These are phyloP conservation scores for Cheilosia impressa DNA, from an alignment of 2,888 invertebrate species.

Conservation along the genomic window DNA sequence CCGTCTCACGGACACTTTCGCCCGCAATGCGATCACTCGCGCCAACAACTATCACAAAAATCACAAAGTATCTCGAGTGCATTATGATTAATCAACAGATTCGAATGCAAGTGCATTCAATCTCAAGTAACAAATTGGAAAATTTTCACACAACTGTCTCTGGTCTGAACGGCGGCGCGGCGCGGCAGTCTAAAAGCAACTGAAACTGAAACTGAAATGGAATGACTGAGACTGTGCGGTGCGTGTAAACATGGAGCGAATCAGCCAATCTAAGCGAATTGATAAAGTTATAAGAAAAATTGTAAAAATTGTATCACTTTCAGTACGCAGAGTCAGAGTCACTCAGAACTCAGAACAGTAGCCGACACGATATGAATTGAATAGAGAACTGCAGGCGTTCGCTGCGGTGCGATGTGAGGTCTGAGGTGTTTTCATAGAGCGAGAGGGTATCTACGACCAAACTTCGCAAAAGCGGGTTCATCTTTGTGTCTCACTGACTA, in stretches of 20 bases:
- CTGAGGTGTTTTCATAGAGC: neutral
- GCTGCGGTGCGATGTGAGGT: neutral
- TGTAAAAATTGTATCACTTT: neutral
- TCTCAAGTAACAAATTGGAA: neutral
- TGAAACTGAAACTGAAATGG: slow-evolving; percentile 29
- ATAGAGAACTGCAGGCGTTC: neutral
- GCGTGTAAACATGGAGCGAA: slow-evolving; percentile 32
- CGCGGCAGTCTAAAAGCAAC: slow-evolving; percentile 40
- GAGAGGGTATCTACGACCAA: slow-evolving; percentile 5
- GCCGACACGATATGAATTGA: slow-evolving; percentile 1
- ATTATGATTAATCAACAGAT: slow-evolving; percentile 23
- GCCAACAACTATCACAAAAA: slow-evolving; percentile 35
- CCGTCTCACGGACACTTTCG: slow-evolving; percentile 68
- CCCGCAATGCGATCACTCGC: slow-evolving; percentile 18
- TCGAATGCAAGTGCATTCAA: slow-evolving; percentile 34
- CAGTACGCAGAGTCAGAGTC: no score
- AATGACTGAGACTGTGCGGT: slow-evolving; percentile 22
- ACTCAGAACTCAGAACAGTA: no score
- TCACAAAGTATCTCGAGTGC: slow-evolving; percentile 41
- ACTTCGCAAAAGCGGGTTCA: no score
- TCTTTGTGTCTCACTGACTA: neutral
- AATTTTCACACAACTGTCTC: slow-evolving; percentile 7
- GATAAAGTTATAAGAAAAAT: slow-evolving; percentile 46
- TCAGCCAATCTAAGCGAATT: slow-evolving; percentile 29
- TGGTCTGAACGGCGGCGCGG: slow-evolving; percentile 6